Percentiles rank a stretch among this genome's conserved stretches.
These are phyloP conservation scores for Acrossocheilus wenchowensis DNA, from an alignment of 2,797 vertebrate genomes.

Conservation along the genomic window DNA sequence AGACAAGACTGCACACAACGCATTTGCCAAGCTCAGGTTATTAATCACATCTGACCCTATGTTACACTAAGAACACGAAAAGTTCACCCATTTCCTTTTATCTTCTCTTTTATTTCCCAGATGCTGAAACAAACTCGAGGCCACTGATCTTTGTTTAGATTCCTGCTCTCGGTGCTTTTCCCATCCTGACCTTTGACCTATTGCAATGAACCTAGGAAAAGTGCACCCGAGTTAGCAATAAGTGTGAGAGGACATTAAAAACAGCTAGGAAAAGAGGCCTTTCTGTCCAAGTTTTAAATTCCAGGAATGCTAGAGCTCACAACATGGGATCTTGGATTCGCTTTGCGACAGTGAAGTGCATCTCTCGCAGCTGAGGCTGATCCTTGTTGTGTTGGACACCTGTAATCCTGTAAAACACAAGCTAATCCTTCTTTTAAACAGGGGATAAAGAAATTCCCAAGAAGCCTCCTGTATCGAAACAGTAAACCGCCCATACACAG, in stretches of 20 bases:
- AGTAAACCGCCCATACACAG: constrained; percentile 51
- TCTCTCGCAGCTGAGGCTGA: constrained; percentile 50
- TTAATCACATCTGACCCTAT: constrained; percentile 38
- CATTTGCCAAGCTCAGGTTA: constrained; percentile 24
- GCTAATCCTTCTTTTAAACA: constrained; percentile 63
- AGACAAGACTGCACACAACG: constrained; percentile 48
- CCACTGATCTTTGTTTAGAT: neutral
- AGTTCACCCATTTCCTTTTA: neutral
- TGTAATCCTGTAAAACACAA: constrained; percentile 64
- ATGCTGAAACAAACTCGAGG: constrained; percentile 1
- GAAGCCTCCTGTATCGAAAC: constrained; percentile 44
- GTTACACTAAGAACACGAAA: constrained; percentile 7
- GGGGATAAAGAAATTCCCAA: constrained; percentile 54
- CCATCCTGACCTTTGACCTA: constrained; percentile 5
- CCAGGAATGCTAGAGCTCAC: constrained; percentile 52
- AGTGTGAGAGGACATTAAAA: constrained; percentile 3
- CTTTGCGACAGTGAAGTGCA: constrained; percentile 48
- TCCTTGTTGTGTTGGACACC: constrained; percentile 54
- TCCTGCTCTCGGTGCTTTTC: neutral
- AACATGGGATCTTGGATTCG: constrained; percentile 35
- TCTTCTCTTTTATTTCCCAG: neutral
- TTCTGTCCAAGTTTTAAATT: constrained; percentile 46
- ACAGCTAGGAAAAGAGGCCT: constrained; percentile 24
- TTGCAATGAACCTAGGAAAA: constrained; percentile 48
- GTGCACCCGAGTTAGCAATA: constrained; percentile 46